phyloP scores from a whole-genome alignment of 2,797 vertebrate genomes.

The Acanthopagrus latus region DNA sequence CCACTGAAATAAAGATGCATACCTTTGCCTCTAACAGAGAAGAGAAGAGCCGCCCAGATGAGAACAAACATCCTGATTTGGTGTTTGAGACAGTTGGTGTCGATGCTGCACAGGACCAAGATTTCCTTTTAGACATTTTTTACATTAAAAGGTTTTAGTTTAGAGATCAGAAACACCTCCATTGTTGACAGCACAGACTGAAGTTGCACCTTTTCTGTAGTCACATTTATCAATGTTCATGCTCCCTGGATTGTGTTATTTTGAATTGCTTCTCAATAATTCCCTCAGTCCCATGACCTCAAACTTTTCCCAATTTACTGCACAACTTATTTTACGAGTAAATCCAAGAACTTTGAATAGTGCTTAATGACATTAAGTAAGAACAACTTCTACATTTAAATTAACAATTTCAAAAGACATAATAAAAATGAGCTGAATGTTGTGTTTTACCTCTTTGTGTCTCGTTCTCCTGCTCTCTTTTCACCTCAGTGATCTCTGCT shows the following conservation, averaged over 20 bases:
- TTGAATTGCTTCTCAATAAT: not conserved
- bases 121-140: not conserved
- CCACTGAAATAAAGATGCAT: not conserved
- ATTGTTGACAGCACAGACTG: not conserved
- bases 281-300: not conserved
- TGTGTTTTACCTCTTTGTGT: constrained; percentile 22
- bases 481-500: constrained; percentile 5
- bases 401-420: not conserved
- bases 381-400: not conserved
- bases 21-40: constrained; percentile 35
- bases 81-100: not conserved
- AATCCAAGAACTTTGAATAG: not conserved
- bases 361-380: not conserved
- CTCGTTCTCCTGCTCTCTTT: not conserved
- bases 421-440: not conserved
- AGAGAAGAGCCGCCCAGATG: constrained; percentile 40
- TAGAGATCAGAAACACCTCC: not conserved
- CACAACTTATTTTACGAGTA: not conserved
- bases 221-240: not conserved
- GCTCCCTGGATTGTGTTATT: not conserved
- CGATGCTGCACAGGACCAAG: not conserved
- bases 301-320: not conserved
- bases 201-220: not conserved
- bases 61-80: constrained; percentile 41
- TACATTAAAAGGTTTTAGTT: not conserved